Conservation (phyloP, 35 echinoderm and acorn worm species). For the Holothuria glaberrima region DNA sequence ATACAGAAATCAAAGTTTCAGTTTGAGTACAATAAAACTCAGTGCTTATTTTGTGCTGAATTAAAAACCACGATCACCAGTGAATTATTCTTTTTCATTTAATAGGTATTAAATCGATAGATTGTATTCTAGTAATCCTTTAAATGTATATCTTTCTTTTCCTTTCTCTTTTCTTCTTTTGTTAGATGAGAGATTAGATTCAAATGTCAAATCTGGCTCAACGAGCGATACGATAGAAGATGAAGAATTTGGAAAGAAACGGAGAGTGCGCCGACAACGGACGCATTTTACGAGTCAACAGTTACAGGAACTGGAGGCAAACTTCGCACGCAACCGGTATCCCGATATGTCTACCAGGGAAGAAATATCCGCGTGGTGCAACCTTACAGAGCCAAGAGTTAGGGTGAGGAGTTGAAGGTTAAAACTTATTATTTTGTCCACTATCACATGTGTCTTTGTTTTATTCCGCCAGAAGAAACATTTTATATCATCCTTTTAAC, state of each 20-base stretch:
- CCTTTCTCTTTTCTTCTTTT: background rate
- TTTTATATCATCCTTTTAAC: no score
- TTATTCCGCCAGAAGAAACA: no score
- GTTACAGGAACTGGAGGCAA: slow-evolving; percentile 94
- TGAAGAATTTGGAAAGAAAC: slow-evolving; percentile 65
- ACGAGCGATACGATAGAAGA: slow-evolving; percentile 56
- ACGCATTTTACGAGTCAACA: slow-evolving; percentile 99
- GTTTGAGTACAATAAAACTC: background rate
- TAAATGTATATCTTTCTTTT: background rate
- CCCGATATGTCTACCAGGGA: slow-evolving; percentile 99
- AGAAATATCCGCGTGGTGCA: slow-evolving; percentile 98
- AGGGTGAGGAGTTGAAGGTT: slow-evolving; percentile 70
- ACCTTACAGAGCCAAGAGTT: slow-evolving; percentile 92
- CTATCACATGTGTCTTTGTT: no score
- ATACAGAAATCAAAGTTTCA: no score
- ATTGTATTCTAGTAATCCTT: no score
- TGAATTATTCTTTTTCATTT: no score
- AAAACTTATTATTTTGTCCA: background rate
- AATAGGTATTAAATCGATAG: no score
- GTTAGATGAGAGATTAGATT: slow-evolving; percentile 33
- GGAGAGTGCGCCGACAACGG: slow-evolving; percentile 87
- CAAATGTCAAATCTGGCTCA: slow-evolving; percentile 44
- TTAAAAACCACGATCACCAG: background rate
- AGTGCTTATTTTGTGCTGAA: no score
- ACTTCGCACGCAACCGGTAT: slow-evolving; percentile 94